Conservation (phyloP, 2,113 vertebrate genomes). For the Calyptommatus sinebrachiatus region DNA sequence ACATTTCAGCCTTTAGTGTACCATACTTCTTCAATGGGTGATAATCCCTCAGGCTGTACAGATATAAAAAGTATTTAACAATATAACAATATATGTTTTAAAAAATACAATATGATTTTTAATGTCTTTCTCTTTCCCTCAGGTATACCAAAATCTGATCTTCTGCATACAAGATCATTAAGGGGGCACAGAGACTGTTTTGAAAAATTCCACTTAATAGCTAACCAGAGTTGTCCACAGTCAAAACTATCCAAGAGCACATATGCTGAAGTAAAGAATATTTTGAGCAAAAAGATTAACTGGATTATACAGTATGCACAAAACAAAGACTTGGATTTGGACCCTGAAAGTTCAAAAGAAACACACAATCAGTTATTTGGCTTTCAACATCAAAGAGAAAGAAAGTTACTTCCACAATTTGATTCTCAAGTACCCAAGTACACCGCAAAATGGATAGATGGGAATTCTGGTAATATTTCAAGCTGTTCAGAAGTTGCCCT, state of each 20-base stretch:
- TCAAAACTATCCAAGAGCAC: conserved; percentile 87
- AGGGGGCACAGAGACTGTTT: conserved; percentile 97
- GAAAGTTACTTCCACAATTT: conserved; percentile 82
- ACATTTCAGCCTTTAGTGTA: too few relatives aligned
- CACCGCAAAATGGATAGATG: conserved; percentile 81
- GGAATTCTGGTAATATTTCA: conserved; percentile 64
- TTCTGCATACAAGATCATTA: conserved; percentile 88
- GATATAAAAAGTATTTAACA: too few relatives aligned
- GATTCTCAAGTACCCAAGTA: conserved; percentile 93
- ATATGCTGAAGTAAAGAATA: conserved; percentile 92
- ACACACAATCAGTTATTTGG: conserved; percentile 78
- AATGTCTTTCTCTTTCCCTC: conserved; percentile 31
- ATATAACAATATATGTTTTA: not conserved
- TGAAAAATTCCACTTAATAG: conserved; percentile 96
- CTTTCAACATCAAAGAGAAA: conserved; percentile 82
- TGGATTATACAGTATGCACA: conserved; percentile 94
- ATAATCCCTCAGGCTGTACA: too few relatives aligned
- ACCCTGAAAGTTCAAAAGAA: conserved; percentile 77
- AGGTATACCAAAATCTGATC: conserved; percentile 78
- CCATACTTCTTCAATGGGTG: too few relatives aligned
- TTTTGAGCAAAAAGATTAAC: conserved; percentile 91
- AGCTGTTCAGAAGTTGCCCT: conserved; percentile 77
- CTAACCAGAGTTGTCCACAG: conserved; percentile 90
- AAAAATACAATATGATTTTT: conserved; percentile 2
- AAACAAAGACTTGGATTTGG: conserved; percentile 84